Evolutionary conservation across 1,140 invertebrate species (phyloP).

Genomic region (Drosophila bifasciata): DNA sequence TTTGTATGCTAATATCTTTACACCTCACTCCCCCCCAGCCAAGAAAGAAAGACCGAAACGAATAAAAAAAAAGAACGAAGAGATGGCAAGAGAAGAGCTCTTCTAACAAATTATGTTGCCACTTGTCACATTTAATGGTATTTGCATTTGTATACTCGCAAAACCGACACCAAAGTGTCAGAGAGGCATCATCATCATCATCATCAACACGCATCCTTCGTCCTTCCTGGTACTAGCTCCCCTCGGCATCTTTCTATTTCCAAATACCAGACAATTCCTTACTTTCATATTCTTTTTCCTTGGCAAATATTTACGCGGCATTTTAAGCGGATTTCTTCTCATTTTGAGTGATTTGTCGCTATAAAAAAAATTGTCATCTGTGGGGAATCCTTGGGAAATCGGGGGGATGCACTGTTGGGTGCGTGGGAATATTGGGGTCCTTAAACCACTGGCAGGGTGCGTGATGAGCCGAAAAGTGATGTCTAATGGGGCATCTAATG

Average conservation of each 20-base stretch:
- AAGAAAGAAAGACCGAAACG: slow-evolving; percentile 14
- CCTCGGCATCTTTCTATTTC: neutral
- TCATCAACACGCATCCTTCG: slow-evolving; percentile 62
- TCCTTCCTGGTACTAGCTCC: slow-evolving; percentile 13
- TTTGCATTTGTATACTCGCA: slow-evolving; percentile 74
- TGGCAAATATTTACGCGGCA: slow-evolving; percentile 81
- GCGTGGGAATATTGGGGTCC: slow-evolving; percentile 31
- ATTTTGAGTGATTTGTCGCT: slow-evolving; percentile 81
- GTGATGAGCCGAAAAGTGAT: slow-evolving; percentile 78
- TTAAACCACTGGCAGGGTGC: slow-evolving; percentile 40
- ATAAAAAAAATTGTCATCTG: slow-evolving; percentile 9
- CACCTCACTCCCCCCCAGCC: too few relatives aligned
- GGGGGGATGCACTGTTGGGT: neutral
- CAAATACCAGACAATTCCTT: slow-evolving; percentile 10
- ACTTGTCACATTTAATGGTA: slow-evolving; percentile 83
- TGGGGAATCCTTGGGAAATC: slow-evolving; percentile 8
- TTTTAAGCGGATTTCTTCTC: slow-evolving; percentile 80
- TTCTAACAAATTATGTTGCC: slow-evolving; percentile 81
- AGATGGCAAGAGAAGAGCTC: slow-evolving; percentile 44
- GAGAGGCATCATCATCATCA: slow-evolving; percentile 43
- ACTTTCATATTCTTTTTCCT: slow-evolving; percentile 55
- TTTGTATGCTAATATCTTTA: slow-evolving; percentile 78
- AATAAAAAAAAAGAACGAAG: slow-evolving; percentile 23
- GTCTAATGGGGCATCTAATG: slow-evolving; percentile 64
- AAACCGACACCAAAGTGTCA: slow-evolving; percentile 64